A percentile compares a stretch with the other conserved stretches of the same genome.
These are phyloP conservation scores for Oscheius sp. DNA, from an alignment of 2,888 invertebrate genomes.

Conservation along the genomic window DNA sequence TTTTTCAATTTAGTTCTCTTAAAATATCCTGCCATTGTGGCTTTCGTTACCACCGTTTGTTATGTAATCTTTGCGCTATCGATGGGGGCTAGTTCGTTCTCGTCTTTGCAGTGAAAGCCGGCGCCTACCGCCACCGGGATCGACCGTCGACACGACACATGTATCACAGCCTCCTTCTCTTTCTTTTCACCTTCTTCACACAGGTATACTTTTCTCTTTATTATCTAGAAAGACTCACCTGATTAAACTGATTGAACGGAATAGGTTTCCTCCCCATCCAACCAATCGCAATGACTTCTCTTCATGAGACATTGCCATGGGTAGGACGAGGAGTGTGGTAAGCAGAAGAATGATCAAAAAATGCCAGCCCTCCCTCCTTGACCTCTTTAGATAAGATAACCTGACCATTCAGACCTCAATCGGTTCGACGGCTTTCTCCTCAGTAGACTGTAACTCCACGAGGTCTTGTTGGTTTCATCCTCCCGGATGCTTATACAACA, in stretches of 20 bases:
- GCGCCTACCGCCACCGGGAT: conserved; percentile 9
- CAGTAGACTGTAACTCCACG: conserved; percentile 52
- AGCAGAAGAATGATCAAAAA: background rate
- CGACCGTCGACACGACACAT: background rate
- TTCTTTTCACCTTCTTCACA: background rate
- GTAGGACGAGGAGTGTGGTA: background rate
- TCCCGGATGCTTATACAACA: conserved; percentile 38
- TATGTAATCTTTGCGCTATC: conserved; percentile 25
- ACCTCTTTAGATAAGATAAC: conserved; percentile 23
- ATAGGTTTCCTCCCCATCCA: conserved; percentile 13
- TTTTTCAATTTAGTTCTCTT: conserved; percentile 18
- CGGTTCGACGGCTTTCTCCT: conserved; percentile 30
- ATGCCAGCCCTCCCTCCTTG: conserved; percentile 1
- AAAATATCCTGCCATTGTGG: conserved; percentile 9
- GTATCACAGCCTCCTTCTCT: conserved; percentile 2
- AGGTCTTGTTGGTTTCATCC: conserved; percentile 57
- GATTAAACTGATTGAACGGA: no score
- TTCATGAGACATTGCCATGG: conserved; percentile 9
- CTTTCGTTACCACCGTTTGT: conserved; percentile 14
- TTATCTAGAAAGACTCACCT: background rate
- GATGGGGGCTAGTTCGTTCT: conserved; percentile 31
- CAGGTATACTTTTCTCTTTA: background rate
- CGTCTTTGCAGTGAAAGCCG: conserved; percentile 30
- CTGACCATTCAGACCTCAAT: background rate
- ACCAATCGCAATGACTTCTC: conserved; percentile 24